A percentile compares a stretch with the other conserved stretches of the same genome.
Conservation (phyloP, 2,888 invertebrate species). For the Lathronympha strigana region DNA sequence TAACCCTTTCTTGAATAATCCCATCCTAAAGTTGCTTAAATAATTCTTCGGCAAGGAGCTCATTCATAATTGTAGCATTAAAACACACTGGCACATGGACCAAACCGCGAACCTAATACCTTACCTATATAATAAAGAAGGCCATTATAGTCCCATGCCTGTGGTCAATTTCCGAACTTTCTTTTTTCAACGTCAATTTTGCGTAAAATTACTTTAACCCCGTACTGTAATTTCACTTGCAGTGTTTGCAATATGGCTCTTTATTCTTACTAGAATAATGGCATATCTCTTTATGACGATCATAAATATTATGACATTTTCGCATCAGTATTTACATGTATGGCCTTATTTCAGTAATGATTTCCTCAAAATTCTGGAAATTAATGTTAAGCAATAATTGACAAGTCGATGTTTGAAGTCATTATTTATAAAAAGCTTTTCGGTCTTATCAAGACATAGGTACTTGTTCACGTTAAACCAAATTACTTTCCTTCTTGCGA, state of each 20-base stretch:
- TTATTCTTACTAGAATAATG: background rate
- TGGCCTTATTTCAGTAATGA: background rate
- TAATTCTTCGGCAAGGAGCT: too few species aligned
- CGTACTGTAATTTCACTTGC: background rate
- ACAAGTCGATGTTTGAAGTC: background rate
- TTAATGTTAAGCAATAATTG: background rate
- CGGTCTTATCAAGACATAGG: too few species aligned
- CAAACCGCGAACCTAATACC: background rate
- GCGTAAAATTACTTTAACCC: constrained; percentile 17
- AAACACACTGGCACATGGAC: background rate
- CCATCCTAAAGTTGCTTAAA: too few species aligned
- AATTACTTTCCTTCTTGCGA: too few species aligned
- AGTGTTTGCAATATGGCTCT: constrained; percentile 4
- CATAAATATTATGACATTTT: background rate
- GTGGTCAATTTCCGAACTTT: constrained; percentile 6
- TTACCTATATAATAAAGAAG: background rate
- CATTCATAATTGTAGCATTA: constrained; percentile 4
- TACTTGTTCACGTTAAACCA: too few species aligned
- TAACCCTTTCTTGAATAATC: too few species aligned
- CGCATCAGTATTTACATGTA: background rate
- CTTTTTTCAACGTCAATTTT: constrained; percentile 17
- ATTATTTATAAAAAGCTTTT: too few species aligned
- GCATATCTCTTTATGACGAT: background rate
- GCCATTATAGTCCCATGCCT: background rate
- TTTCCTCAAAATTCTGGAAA: background rate